Conservation (phyloP, 2,797 vertebrate genomes). For the Anisognathus igniventris region DNA sequence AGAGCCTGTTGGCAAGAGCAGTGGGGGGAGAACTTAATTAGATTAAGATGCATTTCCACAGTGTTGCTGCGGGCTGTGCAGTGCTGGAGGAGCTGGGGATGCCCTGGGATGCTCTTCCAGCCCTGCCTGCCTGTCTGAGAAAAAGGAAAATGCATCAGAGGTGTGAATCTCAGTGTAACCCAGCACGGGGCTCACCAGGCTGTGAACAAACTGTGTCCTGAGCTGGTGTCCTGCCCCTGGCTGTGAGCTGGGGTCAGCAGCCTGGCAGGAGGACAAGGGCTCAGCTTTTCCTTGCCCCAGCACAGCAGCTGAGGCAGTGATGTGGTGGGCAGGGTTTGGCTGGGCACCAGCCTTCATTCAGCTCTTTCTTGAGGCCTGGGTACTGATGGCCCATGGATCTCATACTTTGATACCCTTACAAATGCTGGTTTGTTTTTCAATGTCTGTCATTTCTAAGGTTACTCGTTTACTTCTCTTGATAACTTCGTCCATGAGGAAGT, state of each 20-base stretch:
- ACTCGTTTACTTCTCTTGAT: not conserved
- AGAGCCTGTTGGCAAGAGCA: not conserved
- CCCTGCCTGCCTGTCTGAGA: not conserved
- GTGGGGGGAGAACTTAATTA: not conserved
- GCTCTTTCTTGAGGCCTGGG: not conserved
- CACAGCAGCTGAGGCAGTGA: not conserved
- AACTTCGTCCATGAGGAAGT: not conserved
- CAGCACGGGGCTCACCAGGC: not conserved
- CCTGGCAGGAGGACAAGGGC: not conserved
- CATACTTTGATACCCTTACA: accelerated
- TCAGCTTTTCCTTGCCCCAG: not conserved
- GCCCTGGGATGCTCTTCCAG: not conserved
- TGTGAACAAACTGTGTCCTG: accelerated
- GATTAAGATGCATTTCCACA: not conserved
- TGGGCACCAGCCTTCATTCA: not conserved
- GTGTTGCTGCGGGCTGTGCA: not conserved
- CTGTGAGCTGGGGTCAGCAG: accelerated
- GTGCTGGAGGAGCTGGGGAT: not conserved
- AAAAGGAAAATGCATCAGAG: not conserved
- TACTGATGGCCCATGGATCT: accelerated
- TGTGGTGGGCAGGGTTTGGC: not conserved
- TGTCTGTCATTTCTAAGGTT: not conserved
- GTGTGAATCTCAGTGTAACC: not conserved
- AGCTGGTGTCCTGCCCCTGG: not conserved
- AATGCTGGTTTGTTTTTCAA: not conserved